Conservation (phyloP, 30 jellyfish, hydroid and myxozoan species). For the Cassiopea xamachana region DNA sequence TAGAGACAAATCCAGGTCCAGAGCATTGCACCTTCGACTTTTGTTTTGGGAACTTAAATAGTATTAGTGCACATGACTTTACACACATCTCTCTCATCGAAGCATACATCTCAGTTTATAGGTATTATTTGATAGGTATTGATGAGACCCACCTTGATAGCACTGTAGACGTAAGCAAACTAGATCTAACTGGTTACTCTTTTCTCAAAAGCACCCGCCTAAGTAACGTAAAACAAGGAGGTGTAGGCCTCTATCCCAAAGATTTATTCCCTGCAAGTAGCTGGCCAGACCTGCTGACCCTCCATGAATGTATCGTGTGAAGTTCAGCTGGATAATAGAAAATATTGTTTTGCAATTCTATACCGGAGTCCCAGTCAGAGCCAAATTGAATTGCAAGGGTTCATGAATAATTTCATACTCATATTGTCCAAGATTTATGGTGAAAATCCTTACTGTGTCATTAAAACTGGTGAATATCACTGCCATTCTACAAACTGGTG, state of each 20-base stretch:
- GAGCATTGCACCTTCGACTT: slow-evolving; percentile 18
- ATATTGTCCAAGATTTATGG: slow-evolving; percentile 23
- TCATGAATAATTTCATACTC: slow-evolving; percentile 27
- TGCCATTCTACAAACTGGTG: slow-evolving; percentile 29
- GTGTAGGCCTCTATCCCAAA: slow-evolving; percentile 46
- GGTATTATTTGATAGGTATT: slow-evolving; percentile 32
- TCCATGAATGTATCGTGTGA: slow-evolving; percentile 62
- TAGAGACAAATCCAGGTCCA: slow-evolving; percentile 44
- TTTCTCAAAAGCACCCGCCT: slow-evolving; percentile 48
- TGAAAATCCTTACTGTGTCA: slow-evolving; percentile 27
- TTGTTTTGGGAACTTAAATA: slow-evolving; percentile 47
- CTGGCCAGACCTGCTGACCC: slow-evolving; percentile 56
- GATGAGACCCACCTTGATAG: slow-evolving; percentile 29
- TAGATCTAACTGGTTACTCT: slow-evolving; percentile 34
- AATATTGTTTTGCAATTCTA: slow-evolving; percentile 32
- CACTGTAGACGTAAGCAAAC: slow-evolving; percentile 42
- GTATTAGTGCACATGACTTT: slow-evolving; percentile 60
- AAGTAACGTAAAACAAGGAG: slow-evolving; percentile 53
- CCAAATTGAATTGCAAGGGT: slow-evolving; percentile 50
- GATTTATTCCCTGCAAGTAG: slow-evolving; percentile 29
- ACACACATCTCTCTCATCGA: slow-evolving; percentile 46
- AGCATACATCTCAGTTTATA: slow-evolving; percentile 36
- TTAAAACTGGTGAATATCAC: slow-evolving; percentile 17
- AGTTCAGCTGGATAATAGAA: slow-evolving; percentile 42
- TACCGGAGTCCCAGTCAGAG: slow-evolving; percentile 72